Evolutionary conservation across 2,888 invertebrate species (phyloP).

Genomic region (Pristionchus exspectatus): DNA sequence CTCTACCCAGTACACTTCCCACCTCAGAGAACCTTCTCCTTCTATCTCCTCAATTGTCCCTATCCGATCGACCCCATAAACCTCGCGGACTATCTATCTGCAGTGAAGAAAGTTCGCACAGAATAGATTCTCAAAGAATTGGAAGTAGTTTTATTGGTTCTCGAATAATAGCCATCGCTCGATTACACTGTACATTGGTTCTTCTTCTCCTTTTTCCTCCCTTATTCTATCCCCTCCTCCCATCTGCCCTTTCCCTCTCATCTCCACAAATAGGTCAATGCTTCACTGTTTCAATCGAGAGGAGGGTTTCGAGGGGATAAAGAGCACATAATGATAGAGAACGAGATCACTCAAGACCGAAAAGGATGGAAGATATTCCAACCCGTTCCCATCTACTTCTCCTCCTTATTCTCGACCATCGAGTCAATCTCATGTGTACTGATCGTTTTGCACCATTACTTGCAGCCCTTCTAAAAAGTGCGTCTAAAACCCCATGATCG

Average conservation of each 20-base stretch:
- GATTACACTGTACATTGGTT: not conserved
- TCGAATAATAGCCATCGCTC: not conserved
- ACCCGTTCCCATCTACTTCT: not conserved
- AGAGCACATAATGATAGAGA: not conserved
- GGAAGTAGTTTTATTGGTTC: not conserved
- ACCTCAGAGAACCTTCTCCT: not conserved
- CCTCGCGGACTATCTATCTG: not conserved
- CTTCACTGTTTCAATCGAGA: slow-evolving; percentile 38
- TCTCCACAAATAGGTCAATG: slow-evolving; percentile 32
- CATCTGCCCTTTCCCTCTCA: slow-evolving; percentile 15
- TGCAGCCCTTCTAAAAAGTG: not conserved
- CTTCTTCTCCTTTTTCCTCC: not conserved
- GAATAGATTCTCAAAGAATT: not conserved
- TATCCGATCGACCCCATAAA: slow-evolving; percentile 28
- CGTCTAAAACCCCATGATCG: not conserved
- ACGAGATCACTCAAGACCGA: slow-evolving; percentile 26
- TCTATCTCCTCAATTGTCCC: not conserved
- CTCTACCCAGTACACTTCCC: too few species aligned
- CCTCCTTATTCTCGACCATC: not conserved
- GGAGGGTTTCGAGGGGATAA: not conserved
- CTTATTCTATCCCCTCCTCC: not conserved
- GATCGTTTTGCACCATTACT: not conserved
- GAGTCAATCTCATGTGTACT: not conserved
- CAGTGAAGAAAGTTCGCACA: not conserved
- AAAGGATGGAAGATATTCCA: not conserved